phyloP scores from a whole-genome alignment of 1,140 invertebrate genomes.

The Platyscapa corneri region DNA sequence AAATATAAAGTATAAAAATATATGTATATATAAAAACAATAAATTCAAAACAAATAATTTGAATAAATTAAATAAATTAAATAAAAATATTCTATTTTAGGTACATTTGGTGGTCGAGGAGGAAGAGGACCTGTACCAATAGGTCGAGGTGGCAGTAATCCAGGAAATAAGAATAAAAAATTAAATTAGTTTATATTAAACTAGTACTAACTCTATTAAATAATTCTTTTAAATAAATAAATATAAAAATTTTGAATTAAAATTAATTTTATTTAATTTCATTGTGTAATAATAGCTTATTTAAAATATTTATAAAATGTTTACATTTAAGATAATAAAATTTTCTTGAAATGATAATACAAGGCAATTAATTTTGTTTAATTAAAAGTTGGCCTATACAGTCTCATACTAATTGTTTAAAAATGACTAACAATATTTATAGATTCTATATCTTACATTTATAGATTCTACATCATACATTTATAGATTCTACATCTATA shows the following conservation, averaged over 20 bases:
- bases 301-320: too few species aligned
- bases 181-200: constrained; percentile 55
- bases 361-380: constrained; percentile 99
- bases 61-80: background rate
- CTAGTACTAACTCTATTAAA: constrained; percentile 32
- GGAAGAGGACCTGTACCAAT: constrained; percentile 73
- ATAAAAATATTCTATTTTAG: constrained; percentile 55
- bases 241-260: background rate
- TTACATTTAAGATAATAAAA: too few species aligned
- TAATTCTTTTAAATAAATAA: constrained; percentile 48
- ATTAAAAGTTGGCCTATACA: constrained; percentile 96
- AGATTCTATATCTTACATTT: too few species aligned
- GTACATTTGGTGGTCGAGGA: constrained; percentile 76
- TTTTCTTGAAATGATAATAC: too few species aligned
- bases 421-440: constrained; percentile 89
- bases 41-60: too few species aligned
- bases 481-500: too few species aligned
- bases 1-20: too few species aligned
- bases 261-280: too few species aligned
- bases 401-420: constrained; percentile 98
- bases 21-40: too few species aligned
- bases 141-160: constrained; percentile 64
- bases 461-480: too few species aligned
- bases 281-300: too few species aligned
- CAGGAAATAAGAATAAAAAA: constrained; percentile 71